Conservation (phyloP, 2,113 vertebrate genomes). For the Hymenochirus boettgeri region DNA sequence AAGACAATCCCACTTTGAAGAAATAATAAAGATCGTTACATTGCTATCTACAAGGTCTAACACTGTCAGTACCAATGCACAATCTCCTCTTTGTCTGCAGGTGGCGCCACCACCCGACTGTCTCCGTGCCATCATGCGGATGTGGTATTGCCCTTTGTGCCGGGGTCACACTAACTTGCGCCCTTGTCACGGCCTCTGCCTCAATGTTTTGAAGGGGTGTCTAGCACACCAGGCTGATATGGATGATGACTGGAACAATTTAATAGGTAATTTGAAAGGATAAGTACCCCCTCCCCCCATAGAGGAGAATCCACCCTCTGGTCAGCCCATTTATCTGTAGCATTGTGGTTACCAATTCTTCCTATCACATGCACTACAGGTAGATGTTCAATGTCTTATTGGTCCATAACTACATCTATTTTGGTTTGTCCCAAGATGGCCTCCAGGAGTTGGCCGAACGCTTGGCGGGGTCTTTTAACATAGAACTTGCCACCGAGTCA, state of each 20-base stretch:
- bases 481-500: slow-evolving; percentile 76
- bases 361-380: too few relatives aligned
- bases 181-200: slow-evolving; percentile 79
- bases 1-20: too few relatives aligned
- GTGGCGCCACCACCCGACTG: slow-evolving; percentile 63
- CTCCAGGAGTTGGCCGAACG: slow-evolving; percentile 76
- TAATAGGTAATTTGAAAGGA: slow-evolving; percentile 65
- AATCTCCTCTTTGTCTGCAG: slow-evolving; percentile 17
- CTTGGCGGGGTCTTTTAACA: slow-evolving; percentile 77
- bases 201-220: slow-evolving; percentile 84
- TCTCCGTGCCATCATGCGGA: slow-evolving; percentile 73
- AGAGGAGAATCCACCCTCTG: too few relatives aligned
- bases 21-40: too few relatives aligned
- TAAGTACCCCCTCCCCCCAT: too few relatives aligned
- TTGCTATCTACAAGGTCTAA: too few relatives aligned
- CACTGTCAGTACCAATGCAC: too few relatives aligned
- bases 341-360: too few relatives aligned
- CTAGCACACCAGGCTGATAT: slow-evolving; percentile 74
- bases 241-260: slow-evolving; percentile 78
- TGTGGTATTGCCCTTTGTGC: slow-evolving; percentile 81
- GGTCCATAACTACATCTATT: too few relatives aligned
- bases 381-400: too few relatives aligned
- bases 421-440: slow-evolving; percentile 71
- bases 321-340: too few relatives aligned
- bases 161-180: slow-evolving; percentile 66